A percentile compares a stretch with the other conserved stretches of the same genome.
phyloP scores from a whole-genome alignment of 92 coral and sea anemone species.

The Heteractis magnifica region DNA sequence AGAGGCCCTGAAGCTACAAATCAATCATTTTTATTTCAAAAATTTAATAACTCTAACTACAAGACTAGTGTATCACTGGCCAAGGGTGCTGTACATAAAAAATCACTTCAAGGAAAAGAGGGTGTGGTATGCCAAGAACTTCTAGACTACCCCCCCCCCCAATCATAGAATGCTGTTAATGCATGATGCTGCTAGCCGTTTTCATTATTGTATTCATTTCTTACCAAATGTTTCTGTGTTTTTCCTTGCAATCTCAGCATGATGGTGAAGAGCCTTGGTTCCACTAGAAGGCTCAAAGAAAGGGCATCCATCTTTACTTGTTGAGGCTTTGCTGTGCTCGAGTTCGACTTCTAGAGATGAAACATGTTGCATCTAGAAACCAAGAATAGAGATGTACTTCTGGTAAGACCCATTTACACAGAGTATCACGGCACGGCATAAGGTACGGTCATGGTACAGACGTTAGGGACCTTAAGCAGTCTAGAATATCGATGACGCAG shows the following conservation, averaged over 20 bases:
- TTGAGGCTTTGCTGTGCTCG: conserved; percentile 56
- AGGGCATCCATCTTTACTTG: conserved; percentile 71
- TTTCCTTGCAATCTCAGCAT: conserved; percentile 74
- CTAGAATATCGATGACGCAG: no score
- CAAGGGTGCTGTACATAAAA: no score
- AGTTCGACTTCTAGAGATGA: conserved; percentile 74
- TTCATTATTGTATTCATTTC: neutral
- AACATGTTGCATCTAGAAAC: conserved; percentile 65
- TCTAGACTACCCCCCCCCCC: no score
- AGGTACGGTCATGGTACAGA: no score
- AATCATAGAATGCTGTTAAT: neutral
- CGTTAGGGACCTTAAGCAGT: no score
- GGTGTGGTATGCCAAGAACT: no score
- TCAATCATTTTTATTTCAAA: neutral
- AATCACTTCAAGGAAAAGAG: no score
- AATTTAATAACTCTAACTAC: neutral
- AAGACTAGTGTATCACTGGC: no score
- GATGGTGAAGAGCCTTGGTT: conserved; percentile 79
- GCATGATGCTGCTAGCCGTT: neutral
- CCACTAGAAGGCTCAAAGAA: conserved; percentile 73
- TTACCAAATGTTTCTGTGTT: conserved; percentile 73
- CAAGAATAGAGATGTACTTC: neutral
- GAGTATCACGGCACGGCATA: neutral
- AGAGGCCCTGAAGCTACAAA: conserved; percentile 68
- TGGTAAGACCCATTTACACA: neutral